Evolutionary conservation across 2,797 vertebrate genomes (phyloP), one percentile per base, ranked within the genome.

Genomic region (Centropyge bicolor): DNA sequence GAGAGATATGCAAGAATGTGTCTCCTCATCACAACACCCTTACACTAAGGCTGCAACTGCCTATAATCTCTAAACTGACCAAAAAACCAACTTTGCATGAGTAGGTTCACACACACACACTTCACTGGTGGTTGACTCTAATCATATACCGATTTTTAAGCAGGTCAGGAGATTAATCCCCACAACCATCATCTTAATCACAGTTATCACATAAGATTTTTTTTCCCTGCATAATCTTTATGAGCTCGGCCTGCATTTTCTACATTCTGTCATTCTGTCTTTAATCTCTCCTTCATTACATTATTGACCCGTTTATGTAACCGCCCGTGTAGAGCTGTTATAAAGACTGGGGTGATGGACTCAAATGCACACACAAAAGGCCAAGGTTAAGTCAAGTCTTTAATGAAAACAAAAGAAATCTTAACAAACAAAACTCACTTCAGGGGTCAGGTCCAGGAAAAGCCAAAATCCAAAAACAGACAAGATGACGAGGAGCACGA

Each of bases 231-330:
- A 22, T 71, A 68, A 74, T 80, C 69, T 70, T 54, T 3, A 68
- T 10, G 13, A 52, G 38, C 0, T 22, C 6, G 38, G 61, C n/a
- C 48, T 14, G 22, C 19, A 46, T 36, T 17, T 12, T 70, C 31
- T 55, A 17, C 40, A 22, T 17, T 66, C 57, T 56, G 52, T 55
- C 24, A 4, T 35, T 31, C 51, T 24, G 27, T 36, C 45, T 54
- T 80, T 78, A 51, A 65, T 67, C 19, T 22, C 27, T 46, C 12
- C 27, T 13, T 63, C 31, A 16, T 74, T 38, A 41, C 36, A 55
- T 43, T 35, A 82, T 61, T 59, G 56, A 70, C 70, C 54, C 0
- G 0, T 69, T 85, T 86, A 74, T 76, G 41, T 82, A 86, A 82
- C 63, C 52, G 65, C 17, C 63, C 54, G 38, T 35, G 43, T 31